phyloP scores from a whole-genome alignment of 1,140 invertebrate genomes.

The Drosophila subpulchrella region DNA sequence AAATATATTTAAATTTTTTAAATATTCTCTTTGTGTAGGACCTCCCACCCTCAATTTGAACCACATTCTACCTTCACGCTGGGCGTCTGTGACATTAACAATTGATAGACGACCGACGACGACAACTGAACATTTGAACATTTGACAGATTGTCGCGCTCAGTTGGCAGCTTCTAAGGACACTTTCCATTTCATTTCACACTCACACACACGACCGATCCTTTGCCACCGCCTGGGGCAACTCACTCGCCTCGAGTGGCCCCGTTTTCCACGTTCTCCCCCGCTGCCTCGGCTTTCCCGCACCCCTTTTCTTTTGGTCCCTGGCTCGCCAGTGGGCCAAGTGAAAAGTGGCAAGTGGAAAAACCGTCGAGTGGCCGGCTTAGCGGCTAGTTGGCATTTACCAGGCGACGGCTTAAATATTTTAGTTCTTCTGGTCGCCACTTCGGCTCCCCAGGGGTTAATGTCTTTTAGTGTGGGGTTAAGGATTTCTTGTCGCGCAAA shows the following conservation, averaged over 20 bases:
- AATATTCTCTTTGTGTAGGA: slow-evolving; percentile 10
- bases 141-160: slow-evolving; percentile 68
- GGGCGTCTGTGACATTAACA: slow-evolving; percentile 75
- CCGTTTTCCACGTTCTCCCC: slow-evolving; percentile 19
- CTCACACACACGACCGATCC: slow-evolving; percentile 40
- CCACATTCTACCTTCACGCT: slow-evolving; percentile 45
- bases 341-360: slow-evolving; percentile 41
- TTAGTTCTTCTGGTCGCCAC: slow-evolving; percentile 35
- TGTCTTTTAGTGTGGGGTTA: neutral
- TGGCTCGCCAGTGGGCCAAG: slow-evolving; percentile 27
- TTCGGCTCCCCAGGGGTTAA: neutral
- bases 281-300: neutral
- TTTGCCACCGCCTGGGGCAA: slow-evolving; percentile 28
- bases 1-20: too few relatives aligned
- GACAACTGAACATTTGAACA: slow-evolving; percentile 63
- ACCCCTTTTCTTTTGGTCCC: slow-evolving; percentile 20
- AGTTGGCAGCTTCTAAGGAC: slow-evolving; percentile 60
- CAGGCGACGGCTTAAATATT: slow-evolving; percentile 47
- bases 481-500: neutral
- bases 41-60: slow-evolving; percentile 18
- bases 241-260: slow-evolving; percentile 41
- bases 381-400: slow-evolving; percentile 53
- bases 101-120: slow-evolving; percentile 69
- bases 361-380: slow-evolving; percentile 45
- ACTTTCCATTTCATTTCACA: slow-evolving; percentile 65